Conservation (phyloP, 2,113 vertebrate species). For the Oncorhynchus kisutch region DNA sequence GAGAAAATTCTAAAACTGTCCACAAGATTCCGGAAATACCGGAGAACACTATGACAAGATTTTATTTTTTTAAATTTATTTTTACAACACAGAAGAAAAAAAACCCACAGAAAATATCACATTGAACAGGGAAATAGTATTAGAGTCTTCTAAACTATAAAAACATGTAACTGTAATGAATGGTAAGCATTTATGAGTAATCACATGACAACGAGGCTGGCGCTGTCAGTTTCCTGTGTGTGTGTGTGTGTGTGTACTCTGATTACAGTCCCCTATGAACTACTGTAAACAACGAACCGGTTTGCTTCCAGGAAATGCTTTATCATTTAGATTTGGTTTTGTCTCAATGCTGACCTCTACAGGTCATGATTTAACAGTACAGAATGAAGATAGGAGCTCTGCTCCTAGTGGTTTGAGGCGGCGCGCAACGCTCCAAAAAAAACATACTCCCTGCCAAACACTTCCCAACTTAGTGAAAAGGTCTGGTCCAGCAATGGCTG, state of each 20-base stretch:
- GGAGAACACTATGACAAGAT: background rate
- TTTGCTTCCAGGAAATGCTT: background rate
- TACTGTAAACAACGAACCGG: background rate
- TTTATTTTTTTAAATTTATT: background rate
- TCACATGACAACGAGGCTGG: no score
- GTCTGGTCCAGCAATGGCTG: no score
- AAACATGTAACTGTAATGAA: no score
- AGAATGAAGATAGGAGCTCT: no score
- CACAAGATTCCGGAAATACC: constrained; percentile 29
- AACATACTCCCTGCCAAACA: no score
- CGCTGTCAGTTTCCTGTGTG: no score
- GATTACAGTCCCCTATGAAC: no score
- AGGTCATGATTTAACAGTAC: background rate
- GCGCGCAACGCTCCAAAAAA: no score
- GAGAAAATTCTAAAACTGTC: constrained; percentile 21
- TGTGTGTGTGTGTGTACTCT: background rate
- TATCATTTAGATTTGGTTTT: background rate
- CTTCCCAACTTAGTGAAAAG: no score
- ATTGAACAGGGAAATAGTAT: background rate
- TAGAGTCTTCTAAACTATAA: no score
- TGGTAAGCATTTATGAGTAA: no score
- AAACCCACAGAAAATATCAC: background rate
- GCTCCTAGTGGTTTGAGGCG: no score
- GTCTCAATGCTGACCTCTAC: constrained; percentile 6
- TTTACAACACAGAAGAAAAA: background rate